These are phyloP conservation scores for Petrolisthes manimaculis DNA, from an alignment of 2,888 invertebrate species.

Conservation along the genomic window DNA sequence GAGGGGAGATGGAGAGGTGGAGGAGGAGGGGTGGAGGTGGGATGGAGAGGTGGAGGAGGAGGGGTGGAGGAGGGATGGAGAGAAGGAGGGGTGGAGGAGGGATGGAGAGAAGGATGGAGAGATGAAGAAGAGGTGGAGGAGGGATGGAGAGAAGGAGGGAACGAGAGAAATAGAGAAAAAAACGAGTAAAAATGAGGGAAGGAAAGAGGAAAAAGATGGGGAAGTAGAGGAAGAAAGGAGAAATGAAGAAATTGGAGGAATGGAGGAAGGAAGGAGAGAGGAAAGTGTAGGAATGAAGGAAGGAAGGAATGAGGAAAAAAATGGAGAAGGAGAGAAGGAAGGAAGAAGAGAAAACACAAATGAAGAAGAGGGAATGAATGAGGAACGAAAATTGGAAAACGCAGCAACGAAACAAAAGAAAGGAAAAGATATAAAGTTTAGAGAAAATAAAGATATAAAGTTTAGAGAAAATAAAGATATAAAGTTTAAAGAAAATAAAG, in stretches of 20 bases:
- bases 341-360: no score
- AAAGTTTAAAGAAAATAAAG: no score
- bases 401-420: no score
- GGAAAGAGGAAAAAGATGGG: not conserved
- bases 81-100: no score
- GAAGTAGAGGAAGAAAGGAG: not conserved
- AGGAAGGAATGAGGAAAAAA: not conserved
- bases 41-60: not conserved
- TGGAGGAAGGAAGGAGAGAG: not conserved
- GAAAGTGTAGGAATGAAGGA: not conserved
- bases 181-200: not conserved
- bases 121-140: not conserved
- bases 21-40: not conserved
- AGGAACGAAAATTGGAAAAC: no score
- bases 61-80: not conserved
- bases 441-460: no score
- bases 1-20: not conserved
- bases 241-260: not conserved
- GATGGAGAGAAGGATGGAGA: no score
- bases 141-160: not conserved
- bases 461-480: no score
- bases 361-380: no score
- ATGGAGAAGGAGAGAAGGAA: no score
- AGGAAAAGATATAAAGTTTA: no score
- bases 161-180: not conserved